These are phyloP conservation scores for Dipus sagitta DNA, from an alignment of 2,797 vertebrate genomes.

Conservation along the genomic window DNA sequence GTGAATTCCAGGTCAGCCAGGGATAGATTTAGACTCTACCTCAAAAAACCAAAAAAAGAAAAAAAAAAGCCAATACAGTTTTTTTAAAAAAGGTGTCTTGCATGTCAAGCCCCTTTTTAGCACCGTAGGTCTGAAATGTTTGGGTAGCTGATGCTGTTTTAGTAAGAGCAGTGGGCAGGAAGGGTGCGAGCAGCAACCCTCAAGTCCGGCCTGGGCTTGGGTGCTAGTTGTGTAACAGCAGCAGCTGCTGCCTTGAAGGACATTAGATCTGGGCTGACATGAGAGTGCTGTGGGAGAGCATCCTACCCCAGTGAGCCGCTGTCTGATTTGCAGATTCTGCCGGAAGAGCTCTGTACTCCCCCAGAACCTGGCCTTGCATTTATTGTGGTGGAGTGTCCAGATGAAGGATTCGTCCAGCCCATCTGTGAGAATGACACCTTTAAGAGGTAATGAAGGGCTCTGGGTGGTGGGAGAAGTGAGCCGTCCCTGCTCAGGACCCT, in stretches of 20 bases:
- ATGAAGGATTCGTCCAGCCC: slow-evolving; percentile 91
- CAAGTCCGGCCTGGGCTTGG: too few relatives aligned
- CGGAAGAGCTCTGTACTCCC: slow-evolving; percentile 95
- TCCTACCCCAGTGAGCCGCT: not conserved
- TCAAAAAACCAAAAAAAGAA: too few relatives aligned
- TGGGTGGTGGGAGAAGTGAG: not conserved
- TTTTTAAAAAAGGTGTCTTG: too few relatives aligned
- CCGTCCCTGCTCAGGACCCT: fast-evolving
- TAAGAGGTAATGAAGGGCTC: slow-evolving; percentile 85
- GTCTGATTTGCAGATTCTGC: slow-evolving; percentile 89
- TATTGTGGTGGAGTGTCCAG: slow-evolving; percentile 94
- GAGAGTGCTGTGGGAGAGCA: not conserved
- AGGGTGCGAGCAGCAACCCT: fast-evolving
- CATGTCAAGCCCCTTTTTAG: not conserved
- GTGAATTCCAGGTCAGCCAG: too few relatives aligned
- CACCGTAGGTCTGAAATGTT: not conserved
- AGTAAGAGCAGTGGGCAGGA: not conserved
- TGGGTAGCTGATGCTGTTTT: not conserved
- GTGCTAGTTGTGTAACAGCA: fast-evolving
- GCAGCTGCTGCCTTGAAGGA: not conserved
- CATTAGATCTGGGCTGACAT: not conserved
- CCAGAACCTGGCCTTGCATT: slow-evolving; percentile 92
- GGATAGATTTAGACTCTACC: too few relatives aligned
- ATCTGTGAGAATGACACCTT: slow-evolving; percentile 91
- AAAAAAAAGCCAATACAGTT: too few relatives aligned